Conservation (phyloP, 1,140 invertebrate genomes). For the Bombus cullumanus region DNA sequence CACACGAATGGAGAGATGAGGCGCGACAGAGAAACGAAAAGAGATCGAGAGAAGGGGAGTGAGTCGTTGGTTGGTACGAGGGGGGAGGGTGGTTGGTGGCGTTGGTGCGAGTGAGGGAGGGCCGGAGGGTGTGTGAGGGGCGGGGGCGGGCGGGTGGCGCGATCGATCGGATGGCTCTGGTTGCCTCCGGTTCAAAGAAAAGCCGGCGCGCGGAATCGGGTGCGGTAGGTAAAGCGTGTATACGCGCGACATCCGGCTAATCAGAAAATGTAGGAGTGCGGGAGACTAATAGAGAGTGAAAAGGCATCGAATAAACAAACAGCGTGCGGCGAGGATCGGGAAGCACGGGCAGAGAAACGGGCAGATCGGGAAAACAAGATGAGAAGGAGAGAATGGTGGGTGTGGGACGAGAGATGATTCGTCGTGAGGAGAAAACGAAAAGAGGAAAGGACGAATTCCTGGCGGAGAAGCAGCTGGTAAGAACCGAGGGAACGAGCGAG, state of each 20-base stretch:
- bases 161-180: conserved; percentile 70
- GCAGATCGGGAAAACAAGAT: neutral
- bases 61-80: conserved; percentile 19
- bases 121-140: neutral
- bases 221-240: conserved; percentile 72
- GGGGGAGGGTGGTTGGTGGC: conserved; percentile 1
- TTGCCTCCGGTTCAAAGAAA: conserved; percentile 71
- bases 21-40: neutral
- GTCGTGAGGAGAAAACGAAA: neutral
- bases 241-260: conserved; percentile 81
- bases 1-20: neutral
- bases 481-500: conserved; percentile 1
- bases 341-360: neutral
- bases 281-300: conserved; percentile 83
- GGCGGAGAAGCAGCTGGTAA: conserved; percentile 16
- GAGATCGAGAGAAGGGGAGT: neutral
- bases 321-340: conserved; percentile 65
- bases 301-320: conserved; percentile 83
- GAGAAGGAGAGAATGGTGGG: conserved; percentile 4
- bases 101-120: conserved; percentile 27
- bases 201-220: conserved; percentile 71
- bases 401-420: neutral
- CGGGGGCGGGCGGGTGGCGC: conserved; percentile 60
- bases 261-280: conserved; percentile 82
- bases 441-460: conserved; percentile 22